Percentiles rank a stretch among this genome's conserved stretches.
Conservation (phyloP, 2,888 invertebrate genomes). For the Cybosia mesomella region DNA sequence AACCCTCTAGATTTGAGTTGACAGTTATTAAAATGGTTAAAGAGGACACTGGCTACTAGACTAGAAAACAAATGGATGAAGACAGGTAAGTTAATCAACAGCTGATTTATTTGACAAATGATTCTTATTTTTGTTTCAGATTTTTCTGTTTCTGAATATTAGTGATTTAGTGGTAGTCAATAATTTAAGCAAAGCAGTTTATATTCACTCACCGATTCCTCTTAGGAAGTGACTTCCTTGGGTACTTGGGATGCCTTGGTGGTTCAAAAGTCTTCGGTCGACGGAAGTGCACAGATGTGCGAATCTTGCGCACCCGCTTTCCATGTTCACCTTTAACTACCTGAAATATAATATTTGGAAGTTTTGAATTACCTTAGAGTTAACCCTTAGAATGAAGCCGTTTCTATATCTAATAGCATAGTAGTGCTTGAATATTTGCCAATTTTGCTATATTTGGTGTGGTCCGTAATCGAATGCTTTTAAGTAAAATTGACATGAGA, state of each 20-base stretch:
- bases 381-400: background rate
- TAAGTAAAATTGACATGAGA: background rate
- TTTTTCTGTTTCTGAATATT: background rate
- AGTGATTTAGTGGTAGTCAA: background rate
- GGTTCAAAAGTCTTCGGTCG: constrained; percentile 97
- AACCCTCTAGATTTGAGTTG: background rate
- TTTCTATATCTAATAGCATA: background rate
- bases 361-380: no score
- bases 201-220: constrained; percentile 92
- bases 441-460: background rate
- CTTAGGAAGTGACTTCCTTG: constrained; percentile 97
- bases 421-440: background rate
- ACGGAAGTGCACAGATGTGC: constrained; percentile 98
- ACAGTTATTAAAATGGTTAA: no score
- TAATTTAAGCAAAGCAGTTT: background rate
- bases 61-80: background rate
- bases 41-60: background rate
- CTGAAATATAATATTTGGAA: constrained; percentile 75
- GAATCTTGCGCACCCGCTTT: constrained; percentile 95
- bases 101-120: no score
- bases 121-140: no score
- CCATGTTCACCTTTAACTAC: constrained; percentile 97
- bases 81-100: background rate
- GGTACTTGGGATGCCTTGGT: constrained; percentile 97
- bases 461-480: background rate